Percentiles rank a stretch among this genome's conserved stretches.
These are phyloP conservation scores for Tenualosa ilisha DNA, from an alignment of 2,797 vertebrate species.

Conservation along the genomic window DNA sequence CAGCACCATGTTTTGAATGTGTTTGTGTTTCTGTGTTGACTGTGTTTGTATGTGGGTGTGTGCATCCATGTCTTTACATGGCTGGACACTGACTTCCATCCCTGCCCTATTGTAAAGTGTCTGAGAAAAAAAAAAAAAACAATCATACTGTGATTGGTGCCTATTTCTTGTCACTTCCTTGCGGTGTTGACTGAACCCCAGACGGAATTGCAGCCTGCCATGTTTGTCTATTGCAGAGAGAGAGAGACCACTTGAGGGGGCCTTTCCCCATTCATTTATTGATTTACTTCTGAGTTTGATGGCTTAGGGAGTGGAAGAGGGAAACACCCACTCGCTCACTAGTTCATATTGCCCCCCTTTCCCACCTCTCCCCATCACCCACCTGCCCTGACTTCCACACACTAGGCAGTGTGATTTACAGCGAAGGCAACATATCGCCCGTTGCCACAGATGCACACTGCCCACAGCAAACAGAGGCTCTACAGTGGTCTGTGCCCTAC, in stretches of 20 bases:
- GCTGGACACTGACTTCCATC: background rate
- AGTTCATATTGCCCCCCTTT: constrained; percentile 29
- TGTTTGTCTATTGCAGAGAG: constrained; percentile 40
- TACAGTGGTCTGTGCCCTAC: background rate
- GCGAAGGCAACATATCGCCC: constrained; percentile 25
- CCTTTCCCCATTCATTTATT: constrained; percentile 42
- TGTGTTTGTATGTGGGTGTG: background rate
- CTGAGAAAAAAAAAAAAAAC: background rate
- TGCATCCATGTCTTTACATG: background rate
- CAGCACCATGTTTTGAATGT: background rate
- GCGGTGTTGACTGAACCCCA: constrained; percentile 17
- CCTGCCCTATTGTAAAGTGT: background rate
- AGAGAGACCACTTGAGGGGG: constrained; percentile 45
- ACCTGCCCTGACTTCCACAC: constrained; percentile 20
- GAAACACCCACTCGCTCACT: constrained; percentile 38
- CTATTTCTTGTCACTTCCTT: constrained; percentile 9
- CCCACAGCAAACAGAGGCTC: constrained; percentile 15
- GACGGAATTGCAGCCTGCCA: constrained; percentile 14
- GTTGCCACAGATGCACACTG: constrained; percentile 18
- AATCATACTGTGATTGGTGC: background rate
- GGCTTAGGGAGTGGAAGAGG: constrained; percentile 33
- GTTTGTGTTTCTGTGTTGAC: background rate
- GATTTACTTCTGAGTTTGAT: constrained; percentile 50
- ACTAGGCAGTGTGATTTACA: constrained; percentile 32
- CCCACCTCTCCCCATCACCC: background rate